Base-by-base conservation (phyloP, 2,113 vertebrate genomes). In the Panthera leo region DNA sequence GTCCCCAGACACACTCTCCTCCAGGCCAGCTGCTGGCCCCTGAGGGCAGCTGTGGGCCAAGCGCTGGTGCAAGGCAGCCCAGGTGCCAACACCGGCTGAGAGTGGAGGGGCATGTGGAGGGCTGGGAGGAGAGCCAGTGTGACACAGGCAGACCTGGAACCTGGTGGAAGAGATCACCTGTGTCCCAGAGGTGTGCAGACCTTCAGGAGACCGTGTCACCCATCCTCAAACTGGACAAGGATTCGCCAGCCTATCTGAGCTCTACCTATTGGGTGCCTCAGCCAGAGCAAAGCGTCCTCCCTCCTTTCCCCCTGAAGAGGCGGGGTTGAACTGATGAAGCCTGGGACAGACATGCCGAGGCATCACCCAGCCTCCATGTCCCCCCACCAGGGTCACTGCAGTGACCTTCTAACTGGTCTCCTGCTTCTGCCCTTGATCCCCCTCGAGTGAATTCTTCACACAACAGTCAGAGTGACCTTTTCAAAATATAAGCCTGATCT, bases 11-110 rank as follows among this genome's bases (percentile, higher is more conserved):
- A 13, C 2, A 7, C 18, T 39, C 58, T 53, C n/a, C 91, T 53
- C 71, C 31, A 19, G 39, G 75, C 73, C 61, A 53, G 14, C 19
- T n/a, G 42, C 67, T n/a, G n/a, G 31, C 10, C 76, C 48, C 76
- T 34, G 29, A 61, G 39, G 85, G 55, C 27, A 21, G 67, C 53
- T 19, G 4, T 29, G 67, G 42, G 42, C 53, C 53, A 42, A 16
- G 39, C 0, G 5, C 25, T 8, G 7, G 0, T 3, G 45, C 8
- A 6, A 51, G 27, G 65, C 21, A 4, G 45, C 55, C 78, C 42
- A 29, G 76, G 23, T 1, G 0, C 58, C n/a, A 11, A 25, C 19
- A n/a, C 14, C 8, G 9, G 11, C 67, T 88, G 75, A 75, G 83
- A 7, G 19, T 2, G 34, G 53, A 34, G 5, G 65, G 27, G 29